Evolutionary conservation across 2,113 vertebrate species (phyloP), one percentile per base, ranked within the genome.

Genomic region (Paratilapia polleni): DNA sequence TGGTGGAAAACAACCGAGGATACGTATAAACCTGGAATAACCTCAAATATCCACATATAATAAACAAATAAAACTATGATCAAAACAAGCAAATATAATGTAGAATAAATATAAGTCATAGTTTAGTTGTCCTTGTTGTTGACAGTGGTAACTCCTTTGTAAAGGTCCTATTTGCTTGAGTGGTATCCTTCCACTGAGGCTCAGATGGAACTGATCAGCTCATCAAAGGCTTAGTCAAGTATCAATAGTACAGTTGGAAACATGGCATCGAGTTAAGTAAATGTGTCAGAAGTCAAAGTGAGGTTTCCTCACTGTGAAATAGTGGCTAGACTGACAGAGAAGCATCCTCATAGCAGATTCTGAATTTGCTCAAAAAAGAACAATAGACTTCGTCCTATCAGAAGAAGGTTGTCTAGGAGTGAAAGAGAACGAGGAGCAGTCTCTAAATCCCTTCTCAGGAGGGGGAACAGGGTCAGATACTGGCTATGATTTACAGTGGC

Each of bases 1-100:
- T 47, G 4, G 3, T 54, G 22, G 20, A 82, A 88, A 88, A 84
- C 82, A 80, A 80, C 56, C 17, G 34, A 20, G 12, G 38, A 28
- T 9, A 41, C 3, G 68, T 11, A 26, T 5, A 47, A 19, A 4
- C 64, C 38, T 26, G 3, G 63, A 66, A 66, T 1, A 19, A 47
- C 64, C 2, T 68, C 64, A 47, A 68, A 47, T 68, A 47, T 24
- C n/a, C 63, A 24, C 26, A 14, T 47, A 26, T 26, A n/a, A 68
- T 17, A 13, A 0, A 8, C 22, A 68, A 47, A 47, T 47, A 68
- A 38, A 47, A 13, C 43, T 68, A 24, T 68, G 63, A 24, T 17
- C 8, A 43, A 52, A 70, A 26, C 6, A 31, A 70, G 43, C 28
- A 11, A 20, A 20, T 31, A 49, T 47, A 47, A 47, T 20, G 43